A percentile compares a stretch with the other conserved stretches of the same genome.
phyloP scores from a whole-genome alignment of 1,140 invertebrate genomes.

The Sycophaga agraensis region DNA sequence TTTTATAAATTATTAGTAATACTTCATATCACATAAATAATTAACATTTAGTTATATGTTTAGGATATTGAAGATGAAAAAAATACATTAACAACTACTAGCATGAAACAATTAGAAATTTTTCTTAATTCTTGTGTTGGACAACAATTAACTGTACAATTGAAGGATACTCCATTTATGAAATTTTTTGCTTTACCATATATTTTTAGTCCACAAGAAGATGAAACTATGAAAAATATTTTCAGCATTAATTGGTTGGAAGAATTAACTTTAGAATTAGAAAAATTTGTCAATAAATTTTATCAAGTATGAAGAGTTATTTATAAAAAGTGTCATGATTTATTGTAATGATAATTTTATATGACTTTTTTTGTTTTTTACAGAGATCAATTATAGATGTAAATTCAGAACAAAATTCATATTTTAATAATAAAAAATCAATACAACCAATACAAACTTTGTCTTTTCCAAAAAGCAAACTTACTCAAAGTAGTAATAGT shows the following conservation, averaged over 20 bases:
- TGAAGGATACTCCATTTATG: conserved; percentile 60
- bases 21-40: neutral
- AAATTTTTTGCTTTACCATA: conserved; percentile 64
- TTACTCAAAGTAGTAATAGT: neutral
- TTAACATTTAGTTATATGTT: neutral
- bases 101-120: conserved; percentile 58
- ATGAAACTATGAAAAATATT: conserved; percentile 61
- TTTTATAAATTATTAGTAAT: neutral
- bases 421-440: no score
- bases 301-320: conserved; percentile 28
- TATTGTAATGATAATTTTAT: conserved; percentile 7
- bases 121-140: conserved; percentile 60
- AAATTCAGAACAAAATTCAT: no score
- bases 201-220: conserved; percentile 59
- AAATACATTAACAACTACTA: conserved; percentile 18
- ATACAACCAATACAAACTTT: no score
- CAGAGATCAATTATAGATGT: no score
- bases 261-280: conserved; percentile 28
- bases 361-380: conserved; percentile 8
- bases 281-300: conserved; percentile 32
- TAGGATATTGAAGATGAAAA: conserved; percentile 16
- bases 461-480: no score
- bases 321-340: neutral
- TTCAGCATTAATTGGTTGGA: conserved; percentile 55
- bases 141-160: conserved; percentile 46